phyloP scores from a whole-genome alignment of 2,113 vertebrate genomes.

The Leptodactylus fuscus region DNA sequence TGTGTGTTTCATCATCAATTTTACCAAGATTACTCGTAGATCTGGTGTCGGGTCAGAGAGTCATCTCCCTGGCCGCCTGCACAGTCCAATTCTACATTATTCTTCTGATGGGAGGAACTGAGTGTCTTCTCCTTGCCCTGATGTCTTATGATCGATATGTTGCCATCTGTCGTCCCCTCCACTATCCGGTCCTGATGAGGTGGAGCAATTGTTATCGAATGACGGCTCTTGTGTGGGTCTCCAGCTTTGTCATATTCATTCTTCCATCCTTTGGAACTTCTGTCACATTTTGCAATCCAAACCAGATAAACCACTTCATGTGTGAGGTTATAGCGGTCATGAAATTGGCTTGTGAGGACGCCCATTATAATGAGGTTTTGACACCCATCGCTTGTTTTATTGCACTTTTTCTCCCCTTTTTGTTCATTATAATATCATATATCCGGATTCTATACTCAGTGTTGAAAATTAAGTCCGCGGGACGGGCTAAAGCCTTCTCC shows the following conservation, averaged over 20 bases:
- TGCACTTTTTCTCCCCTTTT: neutral
- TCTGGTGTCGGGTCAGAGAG: neutral
- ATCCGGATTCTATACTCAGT: slow-evolving; percentile 48
- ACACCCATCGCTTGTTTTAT: neutral
- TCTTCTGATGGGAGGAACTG: neutral
- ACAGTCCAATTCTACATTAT: neutral
- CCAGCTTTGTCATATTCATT: neutral
- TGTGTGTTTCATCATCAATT: neutral
- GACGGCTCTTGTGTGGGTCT: neutral
- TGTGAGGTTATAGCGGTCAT: slow-evolving; percentile 9
- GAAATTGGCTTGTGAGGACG: slow-evolving; percentile 1
- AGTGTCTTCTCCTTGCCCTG: neutral
- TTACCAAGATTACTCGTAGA: neutral
- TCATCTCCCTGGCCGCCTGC: neutral
- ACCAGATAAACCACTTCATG: slow-evolving; percentile 1
- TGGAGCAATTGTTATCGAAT: slow-evolving; percentile 16
- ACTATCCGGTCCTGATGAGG: slow-evolving; percentile 8
- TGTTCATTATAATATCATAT: slow-evolving; percentile 46
- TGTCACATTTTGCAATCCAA: neutral
- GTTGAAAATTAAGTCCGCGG: slow-evolving; percentile 54
- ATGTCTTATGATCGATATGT: slow-evolving; percentile 39
- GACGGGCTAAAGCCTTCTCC: slow-evolving; percentile 62
- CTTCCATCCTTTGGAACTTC: neutral
- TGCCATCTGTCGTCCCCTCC: slow-evolving; percentile 26
- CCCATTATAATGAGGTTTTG: neutral